Evolutionary conservation across 1,140 invertebrate species (phyloP).

Genomic region (Argopecten irradians): DNA sequence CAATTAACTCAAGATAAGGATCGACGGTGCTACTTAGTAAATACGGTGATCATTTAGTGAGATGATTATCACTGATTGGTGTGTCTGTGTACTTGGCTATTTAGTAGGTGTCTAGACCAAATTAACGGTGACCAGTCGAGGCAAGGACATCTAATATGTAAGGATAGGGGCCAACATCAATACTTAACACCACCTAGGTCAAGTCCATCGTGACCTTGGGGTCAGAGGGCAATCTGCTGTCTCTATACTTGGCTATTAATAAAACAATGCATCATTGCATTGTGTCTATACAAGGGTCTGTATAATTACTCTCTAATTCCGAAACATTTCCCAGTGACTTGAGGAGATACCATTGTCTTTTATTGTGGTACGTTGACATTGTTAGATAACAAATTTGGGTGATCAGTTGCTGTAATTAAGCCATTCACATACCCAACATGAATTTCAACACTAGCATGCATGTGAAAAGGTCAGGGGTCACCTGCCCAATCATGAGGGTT

Average conservation of each 20-base stretch:
- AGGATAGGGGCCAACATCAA: background rate
- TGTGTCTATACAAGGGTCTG: background rate
- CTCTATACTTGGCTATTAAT: background rate
- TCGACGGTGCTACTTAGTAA: background rate
- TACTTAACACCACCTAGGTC: background rate
- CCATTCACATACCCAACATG: no score
- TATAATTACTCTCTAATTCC: background rate
- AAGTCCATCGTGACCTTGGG: background rate
- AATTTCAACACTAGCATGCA: no score
- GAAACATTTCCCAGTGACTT: background rate
- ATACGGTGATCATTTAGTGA: background rate
- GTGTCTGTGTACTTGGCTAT: background rate
- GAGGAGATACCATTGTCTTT: background rate
- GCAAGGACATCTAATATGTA: background rate
- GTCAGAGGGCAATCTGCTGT: background rate
- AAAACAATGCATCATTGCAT: background rate
- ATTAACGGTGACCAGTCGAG: background rate
- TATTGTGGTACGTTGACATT: background rate
- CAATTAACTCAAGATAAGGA: background rate
- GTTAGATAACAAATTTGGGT: background rate
- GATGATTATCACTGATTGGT: background rate
- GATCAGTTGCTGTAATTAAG: no score
- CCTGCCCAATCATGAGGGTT: no score
- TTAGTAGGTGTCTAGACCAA: background rate
- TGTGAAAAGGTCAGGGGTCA: no score